Evolutionary conservation across 2,888 invertebrate species (phyloP).

Genomic region (Germaria angustata): DNA sequence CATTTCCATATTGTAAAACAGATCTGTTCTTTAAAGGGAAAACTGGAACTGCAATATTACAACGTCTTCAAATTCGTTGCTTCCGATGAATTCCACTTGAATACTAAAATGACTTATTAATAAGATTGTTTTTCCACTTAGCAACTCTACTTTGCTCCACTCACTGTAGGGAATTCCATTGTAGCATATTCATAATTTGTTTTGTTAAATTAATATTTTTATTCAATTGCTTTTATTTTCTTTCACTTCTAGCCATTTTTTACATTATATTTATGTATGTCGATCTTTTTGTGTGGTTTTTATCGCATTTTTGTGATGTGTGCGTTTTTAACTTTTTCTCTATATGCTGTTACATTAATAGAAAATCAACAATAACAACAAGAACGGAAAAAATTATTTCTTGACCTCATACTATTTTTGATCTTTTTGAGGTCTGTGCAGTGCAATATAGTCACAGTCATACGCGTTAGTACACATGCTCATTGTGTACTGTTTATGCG

Average conservation of each 20-base stretch:
- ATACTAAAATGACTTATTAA: constrained; percentile 1
- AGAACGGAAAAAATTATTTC: constrained; percentile 15
- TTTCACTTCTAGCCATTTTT: constrained; percentile 27
- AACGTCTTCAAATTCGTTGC: not conserved
- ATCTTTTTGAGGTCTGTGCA: constrained; percentile 55
- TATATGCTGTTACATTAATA: constrained; percentile 40
- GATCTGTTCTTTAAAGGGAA: not conserved
- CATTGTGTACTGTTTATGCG: constrained; percentile 21
- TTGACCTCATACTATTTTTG: constrained; percentile 65
- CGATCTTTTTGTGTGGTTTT: constrained; percentile 25
- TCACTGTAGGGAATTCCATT: constrained; percentile 50
- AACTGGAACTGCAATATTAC: not conserved
- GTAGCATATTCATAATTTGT: constrained; percentile 37
- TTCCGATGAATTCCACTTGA: constrained; percentile 2
- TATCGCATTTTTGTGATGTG: constrained; percentile 51
- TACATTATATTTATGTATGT: constrained; percentile 19
- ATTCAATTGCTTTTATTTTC: constrained; percentile 26
- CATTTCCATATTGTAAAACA: too few relatives aligned
- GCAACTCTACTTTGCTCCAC: constrained; percentile 38
- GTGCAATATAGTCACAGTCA: not conserved
- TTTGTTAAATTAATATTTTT: constrained; percentile 40
- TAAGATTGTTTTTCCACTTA: constrained; percentile 8
- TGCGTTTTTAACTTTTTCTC: constrained; percentile 15
- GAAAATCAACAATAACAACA: not conserved
- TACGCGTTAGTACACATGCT: not conserved